Conservation (phyloP, 2,888 invertebrate genomes). For the Himalopsyche japonica region DNA sequence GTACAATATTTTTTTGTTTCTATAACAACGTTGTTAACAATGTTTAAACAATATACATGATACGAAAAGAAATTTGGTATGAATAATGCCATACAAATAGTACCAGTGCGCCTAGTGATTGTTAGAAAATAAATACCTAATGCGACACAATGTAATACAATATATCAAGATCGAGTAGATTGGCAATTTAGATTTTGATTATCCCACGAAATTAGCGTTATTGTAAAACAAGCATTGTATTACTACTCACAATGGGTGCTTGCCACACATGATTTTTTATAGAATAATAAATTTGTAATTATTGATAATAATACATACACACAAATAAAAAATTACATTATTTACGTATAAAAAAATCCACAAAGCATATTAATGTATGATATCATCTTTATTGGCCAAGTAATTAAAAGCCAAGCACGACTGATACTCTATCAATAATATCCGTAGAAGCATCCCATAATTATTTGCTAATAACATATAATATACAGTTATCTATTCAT, state of each 20-base stretch:
- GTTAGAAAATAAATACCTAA: neutral
- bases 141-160: neutral
- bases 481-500: no score
- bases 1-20: no score
- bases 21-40: no score
- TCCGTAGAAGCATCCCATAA: neutral
- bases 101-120: no score
- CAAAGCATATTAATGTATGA: neutral
- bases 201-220: conserved; percentile 23
- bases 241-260: conserved; percentile 11
- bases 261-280: neutral
- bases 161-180: conserved; percentile 4
- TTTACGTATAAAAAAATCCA: neutral
- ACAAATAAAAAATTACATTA: neutral
- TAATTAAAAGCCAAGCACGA: neutral
- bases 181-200: conserved; percentile 14
- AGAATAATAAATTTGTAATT: neutral
- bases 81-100: no score
- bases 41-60: no score
- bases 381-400: neutral
- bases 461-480: no score
- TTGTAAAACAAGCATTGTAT: conserved; percentile 18
- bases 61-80: no score
- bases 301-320: neutral
- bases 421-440: neutral